Conservation (phyloP, 2,113 vertebrate genomes). For the Phalacrocorax aristotelis region DNA sequence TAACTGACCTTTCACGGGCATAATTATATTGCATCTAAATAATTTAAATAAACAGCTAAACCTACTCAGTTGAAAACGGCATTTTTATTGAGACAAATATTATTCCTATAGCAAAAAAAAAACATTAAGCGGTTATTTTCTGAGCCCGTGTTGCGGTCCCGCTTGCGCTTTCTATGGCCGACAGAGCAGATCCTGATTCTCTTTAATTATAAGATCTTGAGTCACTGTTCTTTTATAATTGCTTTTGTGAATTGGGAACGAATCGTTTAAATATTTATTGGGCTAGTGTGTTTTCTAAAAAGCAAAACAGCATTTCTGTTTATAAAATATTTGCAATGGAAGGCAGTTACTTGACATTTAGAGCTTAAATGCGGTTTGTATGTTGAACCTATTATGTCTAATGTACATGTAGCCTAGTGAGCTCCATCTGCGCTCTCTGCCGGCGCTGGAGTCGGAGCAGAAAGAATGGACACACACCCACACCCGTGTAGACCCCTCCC, state of each 20-base stretch:
- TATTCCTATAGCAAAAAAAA: neutral
- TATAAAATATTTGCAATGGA: neutral
- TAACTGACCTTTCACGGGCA: neutral
- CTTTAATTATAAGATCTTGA: slow-evolving; percentile 27
- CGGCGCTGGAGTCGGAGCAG: neutral
- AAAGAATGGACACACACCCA: neutral
- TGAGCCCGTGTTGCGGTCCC: neutral
- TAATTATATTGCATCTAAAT: slow-evolving; percentile 39
- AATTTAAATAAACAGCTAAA: slow-evolving; percentile 48
- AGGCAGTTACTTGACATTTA: neutral
- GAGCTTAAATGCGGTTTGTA: neutral
- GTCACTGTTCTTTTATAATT: slow-evolving; percentile 30
- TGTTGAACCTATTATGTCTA: neutral
- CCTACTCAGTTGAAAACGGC: slow-evolving; percentile 10
- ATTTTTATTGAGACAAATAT: slow-evolving; percentile 33
- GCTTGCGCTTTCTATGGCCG: neutral
- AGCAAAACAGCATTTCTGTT: neutral
- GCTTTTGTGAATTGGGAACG: slow-evolving; percentile 39
- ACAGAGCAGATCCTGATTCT: neutral
- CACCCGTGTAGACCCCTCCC: fast-evolving
- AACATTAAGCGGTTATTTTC: neutral
- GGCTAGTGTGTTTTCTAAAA: neutral
- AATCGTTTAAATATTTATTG: slow-evolving; percentile 48
- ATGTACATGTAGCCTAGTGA: neutral
- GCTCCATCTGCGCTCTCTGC: neutral